Evolutionary conservation across 2,797 vertebrate species (phyloP), one percentile per base, ranked within the genome.

Genomic region (Leptoclinus maculatus): DNA sequence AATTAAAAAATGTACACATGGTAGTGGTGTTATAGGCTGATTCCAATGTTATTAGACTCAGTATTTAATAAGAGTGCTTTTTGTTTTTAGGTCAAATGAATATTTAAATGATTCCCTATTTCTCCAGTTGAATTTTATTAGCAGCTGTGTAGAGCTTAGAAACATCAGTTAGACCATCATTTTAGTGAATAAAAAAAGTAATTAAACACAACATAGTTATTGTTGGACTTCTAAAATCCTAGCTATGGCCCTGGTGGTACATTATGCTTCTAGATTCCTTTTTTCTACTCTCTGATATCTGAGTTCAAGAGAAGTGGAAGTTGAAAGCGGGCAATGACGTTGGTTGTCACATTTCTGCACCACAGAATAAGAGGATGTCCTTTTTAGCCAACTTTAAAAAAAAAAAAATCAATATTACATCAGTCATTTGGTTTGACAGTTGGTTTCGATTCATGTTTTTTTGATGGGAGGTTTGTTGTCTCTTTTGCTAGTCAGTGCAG

Each of bases 401-500:
- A 29, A 29, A 29, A 29, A 29, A 29, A 29, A 62, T 43, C 10
- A 29, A 11, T 19, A 41, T 34, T 16, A 41, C 73, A 13, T 32
- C 21, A 67, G 27, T 4, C 1, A 23, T 23, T 7, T 59, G 7
- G 25, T 32, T 47, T 12, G 60, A 32, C 27, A 3, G 66, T 29
- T 41, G 16, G 14, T 56, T 56, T 62, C 51, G 16, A 29, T 45
- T 19, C 3, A 34, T 32, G 25, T 14, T 71, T 75, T 73, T 45
- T 56, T 65, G 9, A 71, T 12, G n/a, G 3, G 27, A 27, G 3
- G 9, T 51, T 47, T 21, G 7, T 62, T 23, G 8, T 36, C 10
- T 19, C 19, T 76, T 75, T 68, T 45, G 85, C 83, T 84, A 96
- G 82, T 86, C 94, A 4, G 60, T 97, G 83, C 95, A 94, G 23